Conservation (phyloP, 2,888 invertebrate species). For the Scelioninae gen. 2 region DNA sequence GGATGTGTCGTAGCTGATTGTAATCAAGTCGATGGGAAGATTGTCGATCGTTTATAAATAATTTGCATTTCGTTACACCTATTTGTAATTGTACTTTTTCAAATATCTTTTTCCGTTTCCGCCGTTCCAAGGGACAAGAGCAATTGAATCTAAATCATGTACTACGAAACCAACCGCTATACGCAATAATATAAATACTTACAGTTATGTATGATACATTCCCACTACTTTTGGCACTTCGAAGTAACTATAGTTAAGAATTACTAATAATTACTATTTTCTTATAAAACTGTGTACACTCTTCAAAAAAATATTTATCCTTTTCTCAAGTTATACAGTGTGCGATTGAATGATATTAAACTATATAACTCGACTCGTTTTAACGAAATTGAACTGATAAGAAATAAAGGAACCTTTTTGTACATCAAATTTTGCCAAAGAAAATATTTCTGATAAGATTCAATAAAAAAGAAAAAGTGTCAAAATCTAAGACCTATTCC, state of each 20-base stretch:
- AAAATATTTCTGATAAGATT: too few relatives aligned
- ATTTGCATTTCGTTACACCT: conserved; percentile 18
- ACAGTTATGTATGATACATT: conserved; percentile 30
- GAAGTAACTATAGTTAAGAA: conserved; percentile 46
- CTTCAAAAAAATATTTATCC: conserved; percentile 43
- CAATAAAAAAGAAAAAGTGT: too few relatives aligned
- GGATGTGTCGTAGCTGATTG: conserved; percentile 74
- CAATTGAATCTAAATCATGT: background rate
- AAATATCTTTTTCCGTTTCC: conserved; percentile 2
- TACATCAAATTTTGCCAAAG: too few relatives aligned
- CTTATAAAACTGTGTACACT: conserved; percentile 42
- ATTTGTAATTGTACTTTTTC: conserved; percentile 46
- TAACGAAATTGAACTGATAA: too few relatives aligned
- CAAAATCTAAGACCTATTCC: too few relatives aligned
- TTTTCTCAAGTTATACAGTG: conserved; percentile 11
- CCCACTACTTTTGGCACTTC: conserved; percentile 51
- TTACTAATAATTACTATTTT: conserved; percentile 38
- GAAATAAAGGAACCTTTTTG: too few relatives aligned
- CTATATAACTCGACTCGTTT: too few relatives aligned
- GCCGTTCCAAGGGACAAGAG: background rate
- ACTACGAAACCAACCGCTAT: conserved; percentile 17
- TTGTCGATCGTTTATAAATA: conserved; percentile 43
- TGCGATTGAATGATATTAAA: too few relatives aligned
- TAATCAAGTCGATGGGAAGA: conserved; percentile 63
- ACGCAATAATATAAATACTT: conserved; percentile 9